A percentile compares a stretch with the other conserved stretches of the same genome.
These are phyloP conservation scores for Pipra filicauda DNA, from an alignment of 2,113 vertebrate species.

Conservation along the genomic window DNA sequence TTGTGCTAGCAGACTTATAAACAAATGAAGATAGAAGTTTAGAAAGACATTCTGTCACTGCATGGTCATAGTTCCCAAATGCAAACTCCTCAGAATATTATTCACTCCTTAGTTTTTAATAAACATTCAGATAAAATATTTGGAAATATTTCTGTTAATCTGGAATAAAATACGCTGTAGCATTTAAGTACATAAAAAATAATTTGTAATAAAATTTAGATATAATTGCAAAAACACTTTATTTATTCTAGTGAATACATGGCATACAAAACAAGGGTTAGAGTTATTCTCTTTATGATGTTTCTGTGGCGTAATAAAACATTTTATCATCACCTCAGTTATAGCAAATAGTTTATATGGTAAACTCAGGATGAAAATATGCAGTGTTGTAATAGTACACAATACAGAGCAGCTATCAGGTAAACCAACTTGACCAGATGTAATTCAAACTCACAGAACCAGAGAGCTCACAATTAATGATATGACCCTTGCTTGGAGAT, in stretches of 20 bases:
- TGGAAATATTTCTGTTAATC: background rate
- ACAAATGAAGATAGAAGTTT: slow-evolving; percentile 1
- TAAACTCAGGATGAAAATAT: background rate
- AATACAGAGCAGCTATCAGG: background rate
- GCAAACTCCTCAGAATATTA: background rate
- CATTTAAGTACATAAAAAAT: background rate
- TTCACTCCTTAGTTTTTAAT: background rate
- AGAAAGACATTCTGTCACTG: background rate
- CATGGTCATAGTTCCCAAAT: background rate
- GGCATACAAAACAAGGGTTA: background rate
- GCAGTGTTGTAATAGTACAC: background rate
- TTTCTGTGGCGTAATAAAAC: background rate
- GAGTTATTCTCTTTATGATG: background rate
- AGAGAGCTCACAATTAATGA: background rate
- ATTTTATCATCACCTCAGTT: background rate
- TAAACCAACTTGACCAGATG: background rate
- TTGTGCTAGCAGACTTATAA: background rate
- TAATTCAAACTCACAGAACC: background rate
- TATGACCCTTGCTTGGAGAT: background rate
- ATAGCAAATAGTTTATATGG: background rate
- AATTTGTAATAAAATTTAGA: background rate
- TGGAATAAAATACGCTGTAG: background rate
- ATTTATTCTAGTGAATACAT: background rate
- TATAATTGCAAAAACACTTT: background rate
- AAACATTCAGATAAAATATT: slow-evolving; percentile 5